phyloP scores from a whole-genome alignment of 2,888 invertebrate genomes.

The Brachynemurus nebulosus region DNA sequence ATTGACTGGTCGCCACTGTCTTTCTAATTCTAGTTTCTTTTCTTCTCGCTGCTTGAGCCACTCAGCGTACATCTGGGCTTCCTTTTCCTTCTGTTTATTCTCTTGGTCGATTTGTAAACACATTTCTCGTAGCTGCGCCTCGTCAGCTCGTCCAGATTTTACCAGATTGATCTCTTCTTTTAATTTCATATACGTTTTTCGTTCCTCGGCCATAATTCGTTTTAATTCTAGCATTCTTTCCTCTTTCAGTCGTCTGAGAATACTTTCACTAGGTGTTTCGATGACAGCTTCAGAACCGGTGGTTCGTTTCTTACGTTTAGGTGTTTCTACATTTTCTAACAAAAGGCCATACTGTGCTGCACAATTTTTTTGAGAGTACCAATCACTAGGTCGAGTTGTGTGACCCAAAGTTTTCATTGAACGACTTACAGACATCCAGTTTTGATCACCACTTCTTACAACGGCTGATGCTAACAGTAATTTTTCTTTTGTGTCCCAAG shows the following conservation, averaged over 20 bases:
- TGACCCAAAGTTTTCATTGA: slow-evolving; percentile 66
- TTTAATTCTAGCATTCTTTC: slow-evolving; percentile 69
- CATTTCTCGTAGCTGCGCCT: slow-evolving; percentile 60
- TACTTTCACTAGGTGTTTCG: slow-evolving; percentile 64
- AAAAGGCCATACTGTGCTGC: slow-evolving; percentile 77
- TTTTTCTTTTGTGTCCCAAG: slow-evolving; percentile 76
- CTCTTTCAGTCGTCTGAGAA: slow-evolving; percentile 59
- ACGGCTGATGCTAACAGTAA: slow-evolving; percentile 78
- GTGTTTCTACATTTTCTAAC: slow-evolving; percentile 68
- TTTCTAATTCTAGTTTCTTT: slow-evolving; percentile 43
- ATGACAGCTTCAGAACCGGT: slow-evolving; percentile 32
- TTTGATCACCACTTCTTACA: slow-evolving; percentile 72
- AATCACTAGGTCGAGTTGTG: slow-evolving; percentile 60
- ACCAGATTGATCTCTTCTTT: slow-evolving; percentile 47
- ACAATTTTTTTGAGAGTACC: slow-evolving; percentile 85
- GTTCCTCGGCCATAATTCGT: slow-evolving; percentile 52
- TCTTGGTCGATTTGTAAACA: slow-evolving; percentile 61
- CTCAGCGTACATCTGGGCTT: slow-evolving; percentile 44
- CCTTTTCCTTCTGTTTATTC: slow-evolving; percentile 53
- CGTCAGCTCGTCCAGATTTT: slow-evolving; percentile 43
- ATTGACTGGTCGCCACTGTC: slow-evolving; percentile 41
- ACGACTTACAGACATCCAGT: slow-evolving; percentile 81
- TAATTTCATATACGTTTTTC: slow-evolving; percentile 56
- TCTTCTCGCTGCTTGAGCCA: slow-evolving; percentile 54
- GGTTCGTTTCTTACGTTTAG: slow-evolving; percentile 68